phyloP scores from a whole-genome alignment of 2,113 vertebrate genomes.

The Entomyzon cyanotis region DNA sequence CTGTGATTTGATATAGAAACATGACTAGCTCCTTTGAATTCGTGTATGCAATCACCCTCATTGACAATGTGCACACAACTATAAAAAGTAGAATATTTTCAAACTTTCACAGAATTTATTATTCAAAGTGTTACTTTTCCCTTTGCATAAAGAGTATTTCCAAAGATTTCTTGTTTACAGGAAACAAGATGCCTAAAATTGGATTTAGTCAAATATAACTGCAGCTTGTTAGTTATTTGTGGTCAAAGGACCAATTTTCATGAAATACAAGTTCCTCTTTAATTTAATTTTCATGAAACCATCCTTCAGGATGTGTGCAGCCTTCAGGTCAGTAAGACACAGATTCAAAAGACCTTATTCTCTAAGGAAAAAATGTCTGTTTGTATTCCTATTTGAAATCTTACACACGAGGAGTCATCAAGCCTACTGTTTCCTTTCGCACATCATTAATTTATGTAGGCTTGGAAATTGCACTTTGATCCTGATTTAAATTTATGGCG shows the following conservation, averaged over 20 bases:
- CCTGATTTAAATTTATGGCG: neutral
- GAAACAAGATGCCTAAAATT: neutral
- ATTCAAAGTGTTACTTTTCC: neutral
- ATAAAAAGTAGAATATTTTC: neutral
- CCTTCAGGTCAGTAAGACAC: slow-evolving; percentile 11
- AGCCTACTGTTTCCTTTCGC: neutral
- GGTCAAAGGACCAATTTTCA: slow-evolving; percentile 2
- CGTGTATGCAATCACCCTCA: neutral
- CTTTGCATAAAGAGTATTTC: neutral
- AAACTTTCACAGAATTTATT: neutral
- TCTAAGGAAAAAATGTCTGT: neutral
- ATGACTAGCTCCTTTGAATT: neutral
- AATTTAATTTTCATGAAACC: slow-evolving; percentile 31
- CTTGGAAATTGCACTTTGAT: neutral
- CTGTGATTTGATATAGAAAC: neutral
- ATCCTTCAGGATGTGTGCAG: neutral
- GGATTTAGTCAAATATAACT: neutral
- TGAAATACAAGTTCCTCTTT: neutral
- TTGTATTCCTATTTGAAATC: slow-evolving; percentile 10
- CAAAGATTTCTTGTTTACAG: neutral
- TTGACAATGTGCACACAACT: neutral
- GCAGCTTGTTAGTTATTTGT: neutral
- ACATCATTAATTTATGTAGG: neutral
- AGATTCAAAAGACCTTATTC: neutral
- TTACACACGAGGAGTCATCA: neutral